phyloP scores from a whole-genome alignment of 1,140 invertebrate species.

The Aporrectodea caliginosa region DNA sequence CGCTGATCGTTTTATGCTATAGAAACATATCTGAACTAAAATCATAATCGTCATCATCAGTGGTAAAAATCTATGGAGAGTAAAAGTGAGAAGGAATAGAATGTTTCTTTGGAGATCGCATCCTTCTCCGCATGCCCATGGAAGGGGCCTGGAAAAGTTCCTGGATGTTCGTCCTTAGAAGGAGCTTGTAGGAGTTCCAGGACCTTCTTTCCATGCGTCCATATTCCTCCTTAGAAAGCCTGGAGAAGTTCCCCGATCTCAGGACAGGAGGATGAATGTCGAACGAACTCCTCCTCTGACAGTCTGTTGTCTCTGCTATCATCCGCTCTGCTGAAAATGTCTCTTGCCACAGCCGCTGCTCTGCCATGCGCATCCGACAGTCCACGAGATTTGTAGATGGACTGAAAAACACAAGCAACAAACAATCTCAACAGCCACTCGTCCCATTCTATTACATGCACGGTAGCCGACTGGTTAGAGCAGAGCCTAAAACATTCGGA shows the following conservation, averaged over 20 bases:
- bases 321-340: constrained; percentile 97
- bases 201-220: too few species aligned
- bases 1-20: background rate
- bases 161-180: background rate
- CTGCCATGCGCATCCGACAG: constrained; percentile 71
- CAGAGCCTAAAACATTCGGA: too few species aligned
- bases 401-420: constrained; percentile 63
- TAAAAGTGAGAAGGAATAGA: too few species aligned
- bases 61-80: too few species aligned
- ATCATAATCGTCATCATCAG: too few species aligned
- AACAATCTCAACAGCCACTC: too few species aligned
- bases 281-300: constrained; percentile 84
- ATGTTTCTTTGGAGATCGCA: too few species aligned
- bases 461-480: too few species aligned
- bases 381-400: constrained; percentile 96
- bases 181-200: background rate
- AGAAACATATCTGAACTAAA: too few species aligned
- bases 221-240: too few species aligned
- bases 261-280: background rate
- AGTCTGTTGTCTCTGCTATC: constrained; percentile 84
- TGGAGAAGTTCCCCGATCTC: constrained; percentile 21
- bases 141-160: background rate
- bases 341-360: constrained; percentile 90
- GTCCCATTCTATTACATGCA: too few species aligned
- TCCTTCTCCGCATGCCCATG: background rate